Evolutionary conservation across 2,797 vertebrate species (phyloP).

Genomic region (Coccyzus lansbergi): DNA sequence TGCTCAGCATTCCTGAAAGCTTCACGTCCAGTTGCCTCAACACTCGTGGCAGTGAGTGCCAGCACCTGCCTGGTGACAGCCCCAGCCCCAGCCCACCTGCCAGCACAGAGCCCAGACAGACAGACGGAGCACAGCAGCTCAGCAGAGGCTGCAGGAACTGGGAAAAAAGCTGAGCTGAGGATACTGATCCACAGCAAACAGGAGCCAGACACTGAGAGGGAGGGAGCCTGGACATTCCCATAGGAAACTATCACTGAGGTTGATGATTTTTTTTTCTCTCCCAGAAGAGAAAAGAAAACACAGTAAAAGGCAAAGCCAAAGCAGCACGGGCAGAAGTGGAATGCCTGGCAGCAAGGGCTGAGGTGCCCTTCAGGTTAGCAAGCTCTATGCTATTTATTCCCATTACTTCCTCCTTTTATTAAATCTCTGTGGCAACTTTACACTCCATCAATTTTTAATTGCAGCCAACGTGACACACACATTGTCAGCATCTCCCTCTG

Average conservation of each 20-base stretch:
- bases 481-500: not conserved
- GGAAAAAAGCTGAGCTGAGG: not conserved
- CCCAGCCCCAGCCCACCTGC: not conserved
- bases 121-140: not conserved
- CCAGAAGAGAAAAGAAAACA: not conserved
- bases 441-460: conserved; percentile 32
- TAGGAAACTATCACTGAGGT: not conserved
- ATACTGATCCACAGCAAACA: not conserved
- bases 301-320: not conserved
- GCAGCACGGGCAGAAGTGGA: not conserved
- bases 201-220: not conserved
- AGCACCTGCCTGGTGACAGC: not conserved
- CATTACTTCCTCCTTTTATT: conserved; percentile 17
- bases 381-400: not conserved
- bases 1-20: not conserved
- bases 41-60: not conserved
- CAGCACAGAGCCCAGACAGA: not conserved
- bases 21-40: not conserved
- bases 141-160: not conserved
- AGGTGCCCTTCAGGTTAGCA: not conserved
- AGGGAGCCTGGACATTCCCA: not conserved
- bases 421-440: conserved; percentile 29
- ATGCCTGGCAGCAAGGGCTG: not conserved
- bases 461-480: conserved; percentile 19
- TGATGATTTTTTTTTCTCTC: no score